Evolutionary conservation across 2,113 vertebrate genomes (phyloP), one percentile per base, ranked within the genome.

Genomic region (Tragelaphus scriptus): DNA sequence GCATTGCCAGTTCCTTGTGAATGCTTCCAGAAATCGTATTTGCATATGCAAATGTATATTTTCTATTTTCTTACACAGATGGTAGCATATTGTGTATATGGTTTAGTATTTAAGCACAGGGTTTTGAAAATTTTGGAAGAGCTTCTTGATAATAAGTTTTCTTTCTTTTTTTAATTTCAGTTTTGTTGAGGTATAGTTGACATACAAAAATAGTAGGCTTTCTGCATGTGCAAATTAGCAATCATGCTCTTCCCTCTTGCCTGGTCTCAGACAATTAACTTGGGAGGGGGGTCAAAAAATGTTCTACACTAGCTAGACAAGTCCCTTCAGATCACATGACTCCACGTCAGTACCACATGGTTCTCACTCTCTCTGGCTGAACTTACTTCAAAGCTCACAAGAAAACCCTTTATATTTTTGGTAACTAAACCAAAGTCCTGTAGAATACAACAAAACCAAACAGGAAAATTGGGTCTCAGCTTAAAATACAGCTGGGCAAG

Each of bases 401-500:
- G 71, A 93, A 86, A 95, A 96, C 47, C 61, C 65, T 58, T 90
- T 71, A 58, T 88, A 91, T 87, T 96, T 97, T 94, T 94, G 91
- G 91, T 97, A 87, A 77, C 85, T 94, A 85, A 97, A 86, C 85
- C 77, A 65, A 95, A 97, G 94, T 94, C 91, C 71, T 96, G 36
- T 79, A 86, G 95, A 97, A 96, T 59, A 92, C 44, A 91, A 96
- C 59, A 95, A 75, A 97, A 97, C 65, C 93, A 96, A 96, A 93
- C 47, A 89, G 96, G 86, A 47, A 98, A 96, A 91, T 93, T 94
- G 93, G 95, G 86, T 63, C 96, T 97, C 75, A 75, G 96, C 95
- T 95, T 55, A 97, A 97, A 97, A 97, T 97, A 97, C 96, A 98
- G 96, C 96, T 93, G 96, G 97, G 93, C 59, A 95, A 97, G 79